A percentile compares a stretch with the other conserved stretches of the same genome.
These are phyloP conservation scores for Pristionchus maxplancki DNA, from an alignment of 2,888 invertebrate species.

Conservation along the genomic window DNA sequence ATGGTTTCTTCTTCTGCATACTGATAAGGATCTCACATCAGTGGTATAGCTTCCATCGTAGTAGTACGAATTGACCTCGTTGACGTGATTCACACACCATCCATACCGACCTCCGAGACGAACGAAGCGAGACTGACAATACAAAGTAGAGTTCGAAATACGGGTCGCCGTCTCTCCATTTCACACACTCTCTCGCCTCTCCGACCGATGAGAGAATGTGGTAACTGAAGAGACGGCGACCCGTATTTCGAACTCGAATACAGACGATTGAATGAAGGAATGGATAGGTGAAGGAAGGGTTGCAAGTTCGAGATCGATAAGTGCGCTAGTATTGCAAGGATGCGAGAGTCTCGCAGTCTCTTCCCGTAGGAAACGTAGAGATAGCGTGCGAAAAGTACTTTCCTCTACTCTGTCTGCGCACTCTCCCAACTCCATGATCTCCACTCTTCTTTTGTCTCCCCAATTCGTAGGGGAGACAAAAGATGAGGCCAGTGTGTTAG, in stretches of 20 bases:
- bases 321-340: constrained; percentile 55
- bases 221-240: no score
- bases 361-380: background rate
- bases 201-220: no score
- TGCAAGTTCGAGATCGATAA: constrained; percentile 52
- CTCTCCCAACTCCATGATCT: no score
- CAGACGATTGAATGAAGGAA: constrained; percentile 11
- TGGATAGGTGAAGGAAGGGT: background rate
- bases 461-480: background rate
- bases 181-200: no score
- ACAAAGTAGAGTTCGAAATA: constrained; percentile 46
- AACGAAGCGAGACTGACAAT: constrained; percentile 52
- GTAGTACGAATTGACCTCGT: constrained; percentile 58
- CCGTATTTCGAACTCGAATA: no score
- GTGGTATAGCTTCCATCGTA: constrained; percentile 59
- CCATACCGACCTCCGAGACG: constrained; percentile 59
- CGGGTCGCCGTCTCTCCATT: no score
- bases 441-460: no score
- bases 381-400: background rate
- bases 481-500: no score
- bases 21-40: constrained; percentile 50
- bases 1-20: background rate
- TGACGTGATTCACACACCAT: constrained; percentile 53
- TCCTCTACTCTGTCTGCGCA: no score
- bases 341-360: constrained; percentile 10